Conservation (phyloP, 1,140 invertebrate genomes). For the Pogonomyrmex barbatus region DNA sequence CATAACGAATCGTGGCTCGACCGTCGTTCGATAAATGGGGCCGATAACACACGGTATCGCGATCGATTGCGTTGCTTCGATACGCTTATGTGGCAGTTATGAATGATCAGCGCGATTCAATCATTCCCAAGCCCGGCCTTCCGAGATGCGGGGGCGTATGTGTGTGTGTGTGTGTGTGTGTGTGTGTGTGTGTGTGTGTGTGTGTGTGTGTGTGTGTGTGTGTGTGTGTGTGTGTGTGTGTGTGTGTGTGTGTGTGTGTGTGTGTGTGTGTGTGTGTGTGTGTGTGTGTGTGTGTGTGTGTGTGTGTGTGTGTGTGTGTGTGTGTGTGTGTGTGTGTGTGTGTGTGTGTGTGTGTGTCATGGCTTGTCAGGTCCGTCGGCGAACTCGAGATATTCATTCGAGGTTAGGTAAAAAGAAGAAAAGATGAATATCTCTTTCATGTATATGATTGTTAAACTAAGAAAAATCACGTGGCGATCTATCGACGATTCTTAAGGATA, state of each 20-base stretch:
- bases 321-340: too few relatives aligned
- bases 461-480: constrained; percentile 19
- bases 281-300: too few relatives aligned
- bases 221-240: too few relatives aligned
- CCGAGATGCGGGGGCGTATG: background rate
- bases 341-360: too few relatives aligned
- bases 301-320: too few relatives aligned
- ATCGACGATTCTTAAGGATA: constrained; percentile 13
- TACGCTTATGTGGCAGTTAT: constrained; percentile 44
- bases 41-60: constrained; percentile 15
- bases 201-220: too few relatives aligned
- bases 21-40: constrained; percentile 25
- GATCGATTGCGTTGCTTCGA: constrained; percentile 22
- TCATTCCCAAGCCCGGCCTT: constrained; percentile 8
- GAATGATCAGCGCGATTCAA: constrained; percentile 51
- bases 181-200: too few relatives aligned
- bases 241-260: too few relatives aligned
- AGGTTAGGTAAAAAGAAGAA: background rate
- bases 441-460: constrained; percentile 10
- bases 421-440: background rate
- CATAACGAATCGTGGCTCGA: constrained; percentile 42
- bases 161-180: too few relatives aligned
- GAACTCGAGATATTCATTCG: constrained; percentile 8
- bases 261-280: too few relatives aligned
- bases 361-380: constrained; percentile 6